Percentiles rank a stretch among this genome's conserved stretches.
Conservation (phyloP, 2,113 vertebrate species). For the Cervus canadensis region DNA sequence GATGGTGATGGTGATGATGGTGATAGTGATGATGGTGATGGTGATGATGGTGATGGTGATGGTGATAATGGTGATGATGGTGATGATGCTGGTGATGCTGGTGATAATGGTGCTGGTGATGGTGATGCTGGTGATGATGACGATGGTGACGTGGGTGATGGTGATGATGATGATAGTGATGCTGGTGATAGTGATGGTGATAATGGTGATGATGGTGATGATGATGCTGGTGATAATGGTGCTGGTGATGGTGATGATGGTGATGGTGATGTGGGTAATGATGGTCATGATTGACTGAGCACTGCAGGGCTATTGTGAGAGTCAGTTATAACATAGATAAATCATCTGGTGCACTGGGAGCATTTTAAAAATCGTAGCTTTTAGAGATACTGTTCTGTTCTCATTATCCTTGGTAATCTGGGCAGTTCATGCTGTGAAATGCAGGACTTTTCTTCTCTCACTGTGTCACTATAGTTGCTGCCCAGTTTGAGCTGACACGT, state of each 20-base stretch:
- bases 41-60: accelerated
- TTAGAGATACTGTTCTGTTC: background rate
- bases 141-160: no score
- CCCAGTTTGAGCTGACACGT: background rate
- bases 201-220: background rate
- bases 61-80: no score
- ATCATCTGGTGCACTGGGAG: accelerated
- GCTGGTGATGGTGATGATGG: background rate
- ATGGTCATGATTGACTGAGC: background rate
- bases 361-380: background rate
- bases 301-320: background rate
- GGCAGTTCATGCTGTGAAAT: accelerated
- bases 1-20: background rate
- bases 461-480: accelerated
- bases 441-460: background rate
- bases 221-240: no score
- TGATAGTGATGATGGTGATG: accelerated
- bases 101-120: no score
- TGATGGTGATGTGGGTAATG: accelerated
- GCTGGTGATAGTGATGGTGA: accelerated
- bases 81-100: accelerated
- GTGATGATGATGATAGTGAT: no score
- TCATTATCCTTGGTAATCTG: background rate
- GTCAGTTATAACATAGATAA: accelerated
- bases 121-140: no score